Percentiles rank a stretch among this genome's conserved stretches.
phyloP scores from a whole-genome alignment of 2,888 invertebrate genomes.

The Drosophila tripunctata region DNA sequence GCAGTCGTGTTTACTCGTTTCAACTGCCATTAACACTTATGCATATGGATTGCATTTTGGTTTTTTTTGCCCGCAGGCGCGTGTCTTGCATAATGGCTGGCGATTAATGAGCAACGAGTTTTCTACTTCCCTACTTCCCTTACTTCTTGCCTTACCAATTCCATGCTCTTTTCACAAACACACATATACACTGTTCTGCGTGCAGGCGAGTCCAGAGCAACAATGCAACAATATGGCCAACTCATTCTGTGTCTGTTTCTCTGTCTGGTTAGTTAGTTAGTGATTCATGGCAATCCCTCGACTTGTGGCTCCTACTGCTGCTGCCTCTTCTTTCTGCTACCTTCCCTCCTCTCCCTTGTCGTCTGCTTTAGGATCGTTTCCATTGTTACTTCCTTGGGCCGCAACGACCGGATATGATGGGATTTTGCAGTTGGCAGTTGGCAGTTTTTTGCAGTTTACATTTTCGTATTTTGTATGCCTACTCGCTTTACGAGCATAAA shows the following conservation, averaged over 20 bases:
- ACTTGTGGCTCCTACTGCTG: constrained; percentile 4
- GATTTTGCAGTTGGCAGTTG: constrained; percentile 53
- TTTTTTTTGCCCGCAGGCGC: constrained; percentile 59
- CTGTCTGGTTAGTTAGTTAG: constrained; percentile 55
- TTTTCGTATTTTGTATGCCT: constrained; percentile 37
- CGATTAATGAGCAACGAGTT: constrained; percentile 62
- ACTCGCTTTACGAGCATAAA: constrained; percentile 44
- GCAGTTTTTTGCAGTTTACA: constrained; percentile 50
- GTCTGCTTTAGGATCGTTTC: constrained; percentile 24
- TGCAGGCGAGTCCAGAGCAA: too few relatives aligned
- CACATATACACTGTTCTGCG: too few relatives aligned
- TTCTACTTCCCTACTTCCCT: not conserved
- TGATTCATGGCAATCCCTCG: constrained; percentile 61
- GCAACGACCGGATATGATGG: constrained; percentile 72
- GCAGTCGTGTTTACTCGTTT: not conserved
- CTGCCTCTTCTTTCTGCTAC: not conserved
- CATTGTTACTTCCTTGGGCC: constrained; percentile 61
- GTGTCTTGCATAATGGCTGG: constrained; percentile 72
- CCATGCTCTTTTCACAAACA: not conserved
- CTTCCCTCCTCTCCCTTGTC: constrained; percentile 10
- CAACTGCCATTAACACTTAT: constrained; percentile 7
- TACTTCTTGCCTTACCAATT: not conserved
- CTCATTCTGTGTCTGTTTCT: constrained; percentile 42
- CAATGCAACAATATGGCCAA: constrained; percentile 51
- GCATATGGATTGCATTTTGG: constrained; percentile 65